These are phyloP conservation scores for Alligator sinensis DNA, from an alignment of 2,113 vertebrate genomes.

Conservation along the genomic window DNA sequence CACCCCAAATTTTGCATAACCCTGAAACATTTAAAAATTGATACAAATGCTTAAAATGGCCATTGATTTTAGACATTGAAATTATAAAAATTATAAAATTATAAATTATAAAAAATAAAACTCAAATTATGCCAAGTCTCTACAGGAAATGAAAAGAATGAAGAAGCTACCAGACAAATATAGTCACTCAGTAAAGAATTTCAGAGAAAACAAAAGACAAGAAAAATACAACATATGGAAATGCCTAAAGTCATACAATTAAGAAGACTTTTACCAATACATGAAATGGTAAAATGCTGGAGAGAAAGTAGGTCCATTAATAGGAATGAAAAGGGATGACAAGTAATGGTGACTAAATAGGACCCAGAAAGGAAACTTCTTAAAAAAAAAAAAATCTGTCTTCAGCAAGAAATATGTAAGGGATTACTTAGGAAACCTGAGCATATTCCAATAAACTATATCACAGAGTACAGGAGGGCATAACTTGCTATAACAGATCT, in stretches of 20 bases:
- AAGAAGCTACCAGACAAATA: background rate
- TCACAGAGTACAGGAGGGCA: background rate
- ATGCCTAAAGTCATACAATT: background rate
- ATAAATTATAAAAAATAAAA: background rate
- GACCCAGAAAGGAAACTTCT: background rate
- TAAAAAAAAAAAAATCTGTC: background rate
- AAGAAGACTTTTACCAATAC: background rate
- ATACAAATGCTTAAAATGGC: too few relatives aligned
- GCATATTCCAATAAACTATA: background rate
- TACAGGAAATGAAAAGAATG: too few relatives aligned
- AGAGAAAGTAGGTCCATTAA: background rate
- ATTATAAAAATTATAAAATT: background rate
- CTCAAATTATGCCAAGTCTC: too few relatives aligned
- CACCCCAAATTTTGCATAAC: too few relatives aligned
- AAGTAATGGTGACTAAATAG: background rate
- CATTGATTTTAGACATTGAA: too few relatives aligned
- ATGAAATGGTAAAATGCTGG: background rate
- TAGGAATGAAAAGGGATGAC: background rate
- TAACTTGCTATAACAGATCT: background rate
- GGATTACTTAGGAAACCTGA: constrained; percentile 5
- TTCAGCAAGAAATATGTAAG: background rate
- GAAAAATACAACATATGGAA: background rate
- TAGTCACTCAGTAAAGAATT: background rate
- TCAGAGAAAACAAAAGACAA: background rate
- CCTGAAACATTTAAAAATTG: too few relatives aligned